Evolutionary conservation across 53 echinoderm and acorn worm species (phyloP), one percentile per base, ranked within the genome.

Genomic region (Henricia sp.): DNA sequence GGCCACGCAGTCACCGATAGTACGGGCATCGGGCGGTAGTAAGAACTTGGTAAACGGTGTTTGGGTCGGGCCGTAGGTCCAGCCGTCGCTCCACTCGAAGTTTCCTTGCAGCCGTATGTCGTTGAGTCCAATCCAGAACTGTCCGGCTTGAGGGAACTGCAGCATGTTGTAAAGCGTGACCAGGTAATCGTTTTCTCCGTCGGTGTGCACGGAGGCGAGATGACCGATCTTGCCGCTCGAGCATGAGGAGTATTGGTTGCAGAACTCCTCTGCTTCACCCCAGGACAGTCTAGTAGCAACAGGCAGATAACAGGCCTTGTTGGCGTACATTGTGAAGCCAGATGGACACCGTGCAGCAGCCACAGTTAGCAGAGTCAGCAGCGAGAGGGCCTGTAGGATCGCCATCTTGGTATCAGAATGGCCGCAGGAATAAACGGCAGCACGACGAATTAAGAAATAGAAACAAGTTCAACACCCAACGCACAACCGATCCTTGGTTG

Each of bases 231-330:
- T 50, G 74, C 83, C 74, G n/a, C 89, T 83, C 27, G 55, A 28
- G 75, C 89, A 89, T 30, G 89, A 83, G 16, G 89, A 83, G 68
- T 41, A 89, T 19, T 33, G 8, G 74, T 73, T 89, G 52, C 89
- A 89, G 74, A 44, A 52, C 55, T 16, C 26, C 74, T 89, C 89
- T 14, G 89, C 89, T 46, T 75, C 75, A 20, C 27, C 14, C 83
- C 83, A 89, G 6, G 89, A 37, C 74, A 50, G 59, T 23, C 73
- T 71, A 51, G 40, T 62, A 40, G 82, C 74, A 16, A 83, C 74
- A 19, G 83, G 17, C 41, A 74, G 74, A 52, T 83, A 83, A 68
- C 89, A 89, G 35, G 80, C 80, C 25, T 67, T 73, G 57, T 89
- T 75, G 52, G 28, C 37, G 68, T 50, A 89, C 42, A 84, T 30